Percentiles rank a stretch among this genome's conserved stretches.
Evolutionary conservation across 2,113 vertebrate genomes (phyloP).

Genomic region (Forbesichthys papilliferus): DNA sequence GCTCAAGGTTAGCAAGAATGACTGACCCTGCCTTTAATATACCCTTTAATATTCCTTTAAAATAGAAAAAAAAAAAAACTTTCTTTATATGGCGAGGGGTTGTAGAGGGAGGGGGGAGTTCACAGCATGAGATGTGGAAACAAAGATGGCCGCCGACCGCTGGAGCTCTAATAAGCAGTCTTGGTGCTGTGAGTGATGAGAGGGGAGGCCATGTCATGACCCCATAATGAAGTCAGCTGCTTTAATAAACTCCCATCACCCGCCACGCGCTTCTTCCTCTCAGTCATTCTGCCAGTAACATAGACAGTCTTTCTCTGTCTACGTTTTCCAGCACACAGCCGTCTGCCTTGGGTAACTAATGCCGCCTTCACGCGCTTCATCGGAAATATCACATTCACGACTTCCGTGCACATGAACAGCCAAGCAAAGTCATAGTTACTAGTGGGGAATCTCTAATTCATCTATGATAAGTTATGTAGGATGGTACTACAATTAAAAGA

Average conservation of each 20-base stretch:
- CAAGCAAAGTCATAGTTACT: no score
- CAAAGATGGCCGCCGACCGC: conserved; percentile 18
- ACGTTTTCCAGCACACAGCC: not conserved
- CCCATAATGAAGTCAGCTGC: conserved; percentile 24
- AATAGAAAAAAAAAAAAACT: not conserved
- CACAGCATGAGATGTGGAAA: conserved; percentile 3
- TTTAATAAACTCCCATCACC: conserved; percentile 9
- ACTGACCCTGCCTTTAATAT: no score
- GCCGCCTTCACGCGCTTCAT: no score
- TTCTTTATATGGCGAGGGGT: not conserved
- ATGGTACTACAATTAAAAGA: no score
- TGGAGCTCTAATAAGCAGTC: conserved; percentile 30
- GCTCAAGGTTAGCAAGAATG: no score
- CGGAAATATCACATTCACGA: no score
- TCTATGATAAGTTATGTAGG: no score
- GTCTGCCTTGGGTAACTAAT: no score
- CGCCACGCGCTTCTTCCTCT: conserved; percentile 5
- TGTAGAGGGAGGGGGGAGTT: not conserved
- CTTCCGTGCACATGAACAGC: no score
- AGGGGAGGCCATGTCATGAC: conserved; percentile 6
- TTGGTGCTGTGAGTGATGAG: conserved; percentile 19
- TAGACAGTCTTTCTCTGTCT: not conserved
- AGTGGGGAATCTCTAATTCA: no score
- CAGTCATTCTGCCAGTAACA: not conserved
- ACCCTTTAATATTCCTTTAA: not conserved